Conservation (phyloP, 2,888 invertebrate genomes). For the Drepanosiphum platanoidis region DNA sequence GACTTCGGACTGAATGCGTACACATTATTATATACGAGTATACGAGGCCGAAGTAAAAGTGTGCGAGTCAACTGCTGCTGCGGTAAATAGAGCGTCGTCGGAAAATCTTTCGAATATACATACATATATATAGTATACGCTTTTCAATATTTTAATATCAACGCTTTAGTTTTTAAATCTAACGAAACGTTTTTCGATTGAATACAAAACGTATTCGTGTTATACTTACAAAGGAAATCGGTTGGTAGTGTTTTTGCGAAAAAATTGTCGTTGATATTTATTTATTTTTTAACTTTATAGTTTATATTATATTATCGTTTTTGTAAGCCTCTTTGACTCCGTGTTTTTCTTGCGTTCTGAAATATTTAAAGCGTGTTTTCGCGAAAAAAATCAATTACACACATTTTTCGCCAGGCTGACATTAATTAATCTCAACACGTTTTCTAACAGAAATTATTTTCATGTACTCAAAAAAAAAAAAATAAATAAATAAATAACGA, state of each 20-base stretch:
- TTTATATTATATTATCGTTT: neutral
- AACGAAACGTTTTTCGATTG: neutral
- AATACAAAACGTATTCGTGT: neutral
- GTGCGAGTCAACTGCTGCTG: neutral
- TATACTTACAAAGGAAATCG: neutral
- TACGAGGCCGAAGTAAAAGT: constrained; percentile 3
- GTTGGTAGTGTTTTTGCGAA: too few species aligned
- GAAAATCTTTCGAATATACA: neutral
- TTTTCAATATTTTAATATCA: neutral
- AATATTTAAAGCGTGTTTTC: neutral
- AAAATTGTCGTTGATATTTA: too few species aligned
- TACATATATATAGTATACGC: too few species aligned
- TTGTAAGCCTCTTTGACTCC: neutral
- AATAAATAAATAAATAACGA: neutral
- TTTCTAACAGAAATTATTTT: neutral
- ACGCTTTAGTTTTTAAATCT: neutral
- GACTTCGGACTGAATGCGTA: neutral
- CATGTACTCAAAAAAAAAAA: neutral
- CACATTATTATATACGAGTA: neutral
- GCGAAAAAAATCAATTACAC: too few species aligned
- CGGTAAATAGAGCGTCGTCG: neutral
- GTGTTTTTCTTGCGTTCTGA: too few species aligned
- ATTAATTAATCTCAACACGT: neutral
- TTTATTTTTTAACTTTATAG: neutral
- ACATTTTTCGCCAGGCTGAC: neutral